These are phyloP conservation scores for Drosophila pseudotakahashii DNA, from an alignment of 2,888 invertebrate genomes.

Conservation along the genomic window DNA sequence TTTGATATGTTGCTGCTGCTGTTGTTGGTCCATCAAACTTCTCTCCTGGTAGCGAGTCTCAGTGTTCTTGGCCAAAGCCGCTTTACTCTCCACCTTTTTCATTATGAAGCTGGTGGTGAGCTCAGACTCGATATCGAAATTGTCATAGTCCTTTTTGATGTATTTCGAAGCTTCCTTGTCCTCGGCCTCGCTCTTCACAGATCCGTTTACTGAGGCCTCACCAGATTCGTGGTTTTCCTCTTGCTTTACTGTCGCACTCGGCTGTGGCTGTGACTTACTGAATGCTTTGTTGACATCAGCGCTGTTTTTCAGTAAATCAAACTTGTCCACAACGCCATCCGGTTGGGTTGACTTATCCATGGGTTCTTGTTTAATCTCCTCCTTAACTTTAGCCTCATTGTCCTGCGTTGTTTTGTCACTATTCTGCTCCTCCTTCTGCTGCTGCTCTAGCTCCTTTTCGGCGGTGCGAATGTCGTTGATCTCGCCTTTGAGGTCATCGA, in stretches of 20 bases:
- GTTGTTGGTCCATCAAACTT: slow-evolving; percentile 33
- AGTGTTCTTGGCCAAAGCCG: slow-evolving; percentile 13
- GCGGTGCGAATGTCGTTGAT: slow-evolving; percentile 87
- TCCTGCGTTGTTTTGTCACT: slow-evolving; percentile 17
- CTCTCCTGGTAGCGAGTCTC: slow-evolving; percentile 42
- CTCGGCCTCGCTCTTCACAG: slow-evolving; percentile 22
- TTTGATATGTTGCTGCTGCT: slow-evolving; percentile 49
- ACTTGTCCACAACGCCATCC: slow-evolving; percentile 71
- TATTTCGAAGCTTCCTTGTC: slow-evolving; percentile 23
- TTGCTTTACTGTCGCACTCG: slow-evolving; percentile 37
- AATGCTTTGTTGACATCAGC: slow-evolving; percentile 66
- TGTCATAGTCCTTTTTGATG: slow-evolving; percentile 82
- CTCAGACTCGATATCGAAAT: slow-evolving; percentile 84
- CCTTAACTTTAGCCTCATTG: slow-evolving; percentile 61
- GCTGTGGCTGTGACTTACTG: slow-evolving; percentile 51
- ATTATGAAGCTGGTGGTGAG: slow-evolving; percentile 84
- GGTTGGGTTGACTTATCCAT: slow-evolving; percentile 44
- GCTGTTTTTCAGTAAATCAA: slow-evolving; percentile 79
- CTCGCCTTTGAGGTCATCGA: slow-evolving; percentile 89
- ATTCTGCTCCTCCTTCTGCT: slow-evolving; percentile 47
- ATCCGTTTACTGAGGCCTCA: slow-evolving; percentile 27
- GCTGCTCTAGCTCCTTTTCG: slow-evolving; percentile 58
- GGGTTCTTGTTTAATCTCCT: slow-evolving; percentile 81
- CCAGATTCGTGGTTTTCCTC: slow-evolving; percentile 53
- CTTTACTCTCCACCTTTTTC: slow-evolving; percentile 82